Conservation (phyloP, 2,797 vertebrate genomes). For the Clamator glandarius region DNA sequence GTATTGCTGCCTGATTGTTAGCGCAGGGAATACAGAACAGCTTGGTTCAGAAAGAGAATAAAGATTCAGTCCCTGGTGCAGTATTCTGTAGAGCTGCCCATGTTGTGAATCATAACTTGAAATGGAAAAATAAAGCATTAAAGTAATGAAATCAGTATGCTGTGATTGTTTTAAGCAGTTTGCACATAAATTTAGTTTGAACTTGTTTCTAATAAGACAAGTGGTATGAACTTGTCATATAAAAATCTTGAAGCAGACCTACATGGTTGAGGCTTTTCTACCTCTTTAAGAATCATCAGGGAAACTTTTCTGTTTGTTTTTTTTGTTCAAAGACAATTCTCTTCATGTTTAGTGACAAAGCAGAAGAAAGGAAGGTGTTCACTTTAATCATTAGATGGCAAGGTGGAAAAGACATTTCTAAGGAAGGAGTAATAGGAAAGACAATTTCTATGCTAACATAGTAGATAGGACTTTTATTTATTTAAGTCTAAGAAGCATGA, state of each 20-base stretch:
- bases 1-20: neutral
- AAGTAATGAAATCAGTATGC: neutral
- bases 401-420: neutral
- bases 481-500: neutral
- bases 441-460: neutral
- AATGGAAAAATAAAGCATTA: neutral
- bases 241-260: neutral
- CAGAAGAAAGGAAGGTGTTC: neutral
- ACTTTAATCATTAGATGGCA: neutral
- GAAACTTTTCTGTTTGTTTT: neutral
- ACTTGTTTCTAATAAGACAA: neutral
- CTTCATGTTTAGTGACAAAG: neutral
- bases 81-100: neutral
- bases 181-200: neutral
- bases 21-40: neutral
- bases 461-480: neutral
- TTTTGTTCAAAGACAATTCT: neutral
- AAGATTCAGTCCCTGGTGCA: neutral
- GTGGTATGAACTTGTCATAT: neutral
- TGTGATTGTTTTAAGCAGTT: neutral
- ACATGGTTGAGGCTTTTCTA: neutral
- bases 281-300: neutral
- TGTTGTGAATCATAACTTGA: neutral
- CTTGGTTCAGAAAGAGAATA: neutral
- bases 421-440: neutral